Percentiles rank a stretch among this genome's conserved stretches.
These are phyloP conservation scores for Nebria salina DNA, from an alignment of 2,888 invertebrate genomes.

Conservation along the genomic window DNA sequence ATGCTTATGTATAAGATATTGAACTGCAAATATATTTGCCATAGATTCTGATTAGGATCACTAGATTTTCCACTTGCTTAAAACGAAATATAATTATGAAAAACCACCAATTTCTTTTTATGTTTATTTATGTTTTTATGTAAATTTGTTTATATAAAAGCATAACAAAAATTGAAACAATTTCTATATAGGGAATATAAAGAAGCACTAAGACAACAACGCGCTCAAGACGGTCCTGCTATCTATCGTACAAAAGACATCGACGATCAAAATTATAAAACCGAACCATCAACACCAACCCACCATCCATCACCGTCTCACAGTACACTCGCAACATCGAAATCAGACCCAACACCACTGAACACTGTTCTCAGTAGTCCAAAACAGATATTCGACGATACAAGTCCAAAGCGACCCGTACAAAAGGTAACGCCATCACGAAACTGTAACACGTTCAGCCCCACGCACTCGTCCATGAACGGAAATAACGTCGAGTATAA, in stretches of 20 bases:
- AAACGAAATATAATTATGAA: no score
- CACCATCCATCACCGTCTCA: conserved; percentile 63
- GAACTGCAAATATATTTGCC: no score
- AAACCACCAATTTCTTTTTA: no score
- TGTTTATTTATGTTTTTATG: no score
- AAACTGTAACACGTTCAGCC: conserved; percentile 61
- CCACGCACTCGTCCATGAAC: conserved; percentile 46
- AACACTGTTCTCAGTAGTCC: conserved; percentile 65
- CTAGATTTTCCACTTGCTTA: no score
- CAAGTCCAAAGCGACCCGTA: conserved; percentile 71
- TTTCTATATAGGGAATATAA: conserved; percentile 78
- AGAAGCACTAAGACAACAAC: conserved; percentile 86
- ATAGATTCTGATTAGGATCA: no score
- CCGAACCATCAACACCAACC: conserved; percentile 64
- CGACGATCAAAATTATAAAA: conserved; percentile 66
- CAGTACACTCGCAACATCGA: conserved; percentile 59
- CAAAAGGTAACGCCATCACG: conserved; percentile 85
- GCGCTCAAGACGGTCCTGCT: conserved; percentile 76
- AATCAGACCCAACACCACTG: conserved; percentile 64
- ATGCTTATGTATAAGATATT: no score
- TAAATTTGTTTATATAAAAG: neutral
- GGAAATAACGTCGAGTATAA: conserved; percentile 53
- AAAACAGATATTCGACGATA: conserved; percentile 68
- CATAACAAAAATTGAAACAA: neutral
- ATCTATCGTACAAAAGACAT: conserved; percentile 77